Evolutionary conservation across 2,888 invertebrate genomes (phyloP), one percentile per base, ranked within the genome.

Genomic region (Agrilus biguttatus): DNA sequence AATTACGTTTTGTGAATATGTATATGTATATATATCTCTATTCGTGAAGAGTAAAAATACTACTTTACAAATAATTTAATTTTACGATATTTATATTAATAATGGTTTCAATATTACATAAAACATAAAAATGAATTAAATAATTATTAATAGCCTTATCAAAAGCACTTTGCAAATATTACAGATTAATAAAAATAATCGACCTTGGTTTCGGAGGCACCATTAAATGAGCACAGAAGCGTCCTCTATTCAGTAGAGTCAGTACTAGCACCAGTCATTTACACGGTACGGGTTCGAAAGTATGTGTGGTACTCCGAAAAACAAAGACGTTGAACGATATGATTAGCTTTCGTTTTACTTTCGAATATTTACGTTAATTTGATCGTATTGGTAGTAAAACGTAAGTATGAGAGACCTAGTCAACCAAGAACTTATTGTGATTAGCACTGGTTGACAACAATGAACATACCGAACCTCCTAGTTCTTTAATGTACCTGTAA

Each of bases 401-500:
- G 45, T 35, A 40, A 39, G 41, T 40, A 44, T 19, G 33, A 35
- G 44, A 32, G 14, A 44, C 34, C 33, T 43, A 38, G 37, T 35
- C 36, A 40, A 39, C 36, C 39, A 45, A 42, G 42, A 36, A 33
- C 46, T 40, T 45, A 44, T 42, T 44, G 40, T 33, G 40, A 35
- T 33, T 32, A 34, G 21, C 21, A 42, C 42, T 42, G 40, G 37
- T 34, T 44, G 47, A 47, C 47, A 42, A 38, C 44, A 47, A 47
- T 44, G 42, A 47, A 44, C 42, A 40, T 41, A 40, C 41, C 42
- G 45, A 47, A 44, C 43, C 38, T 43, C 41, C 38, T 42, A 41
- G 44, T 44, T 44, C 44, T 45, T 47, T 45, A 44, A 45, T 47
- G 47, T 45, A 39, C 44, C 47, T 44, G 42, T 44, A 39, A 44